Evolutionary conservation across 1,140 invertebrate genomes (phyloP), one percentile per base, ranked within the genome.

Genomic region (Linepithema humile): DNA sequence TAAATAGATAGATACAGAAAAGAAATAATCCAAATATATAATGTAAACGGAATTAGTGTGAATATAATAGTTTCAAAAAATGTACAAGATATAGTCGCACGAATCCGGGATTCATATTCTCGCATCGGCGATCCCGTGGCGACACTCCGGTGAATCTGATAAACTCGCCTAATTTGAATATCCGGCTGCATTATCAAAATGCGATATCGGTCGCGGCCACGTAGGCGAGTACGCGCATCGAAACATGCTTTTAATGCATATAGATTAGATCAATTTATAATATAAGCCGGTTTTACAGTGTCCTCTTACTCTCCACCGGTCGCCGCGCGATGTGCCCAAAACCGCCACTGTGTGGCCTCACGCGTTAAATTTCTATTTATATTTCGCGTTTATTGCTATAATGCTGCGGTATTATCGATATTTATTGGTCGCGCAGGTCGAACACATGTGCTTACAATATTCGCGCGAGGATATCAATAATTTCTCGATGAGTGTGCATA

Each of bases 251-350:
- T 93, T 93, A 94, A 93, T 93, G 92, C 92, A 93, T 93, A 93
- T 91, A 93, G 93, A 94, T 93, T 93, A 93, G 92, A 94, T 94
- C 91, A 94, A 93, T 94, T 93, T 93, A 93, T 93, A 93, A 93
- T 94, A n/a, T n/a, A 93, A 94, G 91, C 92, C 92, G 91, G 91
- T 91, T 93, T 90, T 84, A 89, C 43, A 77, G 43, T 48, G 20
- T 75, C 43, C 57, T 85, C 83, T 77, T 53, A 50, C 35, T 60
- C 38, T 50, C 32, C 45, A 48, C 15, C 29, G 40, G 35, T 17
- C 26, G 35, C 48, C 5, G 64, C 9, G 64, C 9, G 23, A 35
- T 69, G 57, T n/a, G n/a, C n/a, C 62, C 69, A 55, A 77, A 82
- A 83, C 82, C 84, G 59, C 43, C 74, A 50, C 77, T 74, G 75